Evolutionary conservation across 1,140 invertebrate species (phyloP).

Genomic region (Melitaea cinxia): DNA sequence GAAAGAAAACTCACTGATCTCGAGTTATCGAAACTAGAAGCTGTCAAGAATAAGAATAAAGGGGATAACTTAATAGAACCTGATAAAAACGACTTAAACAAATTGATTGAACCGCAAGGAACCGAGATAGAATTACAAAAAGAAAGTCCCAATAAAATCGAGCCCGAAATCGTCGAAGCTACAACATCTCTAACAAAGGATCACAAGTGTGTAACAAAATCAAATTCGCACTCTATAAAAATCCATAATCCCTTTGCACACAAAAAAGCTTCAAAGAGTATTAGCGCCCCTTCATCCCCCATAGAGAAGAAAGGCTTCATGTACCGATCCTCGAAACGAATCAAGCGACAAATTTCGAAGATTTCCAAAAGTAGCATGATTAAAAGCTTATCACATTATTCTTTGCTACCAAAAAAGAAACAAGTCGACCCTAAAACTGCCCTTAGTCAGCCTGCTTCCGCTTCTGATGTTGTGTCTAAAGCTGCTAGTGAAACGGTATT

Average conservation of each 20-base stretch:
- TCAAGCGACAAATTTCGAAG: conserved; percentile 68
- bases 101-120: conserved; percentile 5
- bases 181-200: conserved; percentile 19
- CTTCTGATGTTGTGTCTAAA: conserved; percentile 63
- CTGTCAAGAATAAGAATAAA: conserved; percentile 22
- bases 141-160: conserved; percentile 5
- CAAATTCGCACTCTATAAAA: conserved; percentile 55
- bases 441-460: conserved; percentile 64
- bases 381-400: conserved; percentile 75
- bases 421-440: conserved; percentile 51
- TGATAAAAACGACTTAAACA: conserved; percentile 5
- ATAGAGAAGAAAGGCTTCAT: conserved; percentile 69
- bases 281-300: conserved; percentile 72
- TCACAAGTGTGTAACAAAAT: conserved; percentile 61
- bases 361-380: conserved; percentile 74
- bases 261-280: conserved; percentile 65
- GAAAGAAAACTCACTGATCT: conserved; percentile 67
- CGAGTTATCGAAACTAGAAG: conserved; percentile 41
- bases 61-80: conserved; percentile 15
- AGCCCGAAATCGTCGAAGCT: not conserved
- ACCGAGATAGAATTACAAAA: conserved; percentile 1
- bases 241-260: conserved; percentile 70
- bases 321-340: conserved; percentile 71
- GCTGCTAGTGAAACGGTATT: conserved; percentile 70
- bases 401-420: conserved; percentile 68